Conservation (phyloP, 2,797 vertebrate genomes). For the Sebastes trivittatus region DNA sequence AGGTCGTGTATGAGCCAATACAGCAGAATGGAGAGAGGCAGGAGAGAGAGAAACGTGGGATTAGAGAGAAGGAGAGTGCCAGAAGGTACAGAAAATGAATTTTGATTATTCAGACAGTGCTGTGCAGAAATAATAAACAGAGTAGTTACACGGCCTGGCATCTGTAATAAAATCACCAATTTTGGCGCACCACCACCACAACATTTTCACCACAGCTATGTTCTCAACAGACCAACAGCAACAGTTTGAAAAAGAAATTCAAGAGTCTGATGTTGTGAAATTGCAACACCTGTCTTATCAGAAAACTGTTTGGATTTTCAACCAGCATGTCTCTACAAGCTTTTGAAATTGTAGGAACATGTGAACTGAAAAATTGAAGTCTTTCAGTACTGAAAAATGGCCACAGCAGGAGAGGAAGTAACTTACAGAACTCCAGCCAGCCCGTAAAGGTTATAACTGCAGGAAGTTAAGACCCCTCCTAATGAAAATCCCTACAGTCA, state of each 20-base stretch:
- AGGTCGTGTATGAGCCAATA: slow-evolving; percentile 16
- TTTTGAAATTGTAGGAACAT: background rate
- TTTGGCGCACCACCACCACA: background rate
- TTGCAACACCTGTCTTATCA: background rate
- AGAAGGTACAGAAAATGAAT: slow-evolving; percentile 31
- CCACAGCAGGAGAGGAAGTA: slow-evolving; percentile 10
- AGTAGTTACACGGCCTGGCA: slow-evolving; percentile 19
- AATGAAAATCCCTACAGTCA: slow-evolving; percentile 41
- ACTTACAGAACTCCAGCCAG: background rate
- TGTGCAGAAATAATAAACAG: slow-evolving; percentile 31
- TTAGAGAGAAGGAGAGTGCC: slow-evolving; percentile 15
- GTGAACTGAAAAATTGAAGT: slow-evolving; percentile 6
- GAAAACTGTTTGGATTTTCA: slow-evolving; percentile 4
- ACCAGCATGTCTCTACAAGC: background rate
- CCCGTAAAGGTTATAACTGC: slow-evolving; percentile 36
- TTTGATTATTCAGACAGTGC: slow-evolving; percentile 35
- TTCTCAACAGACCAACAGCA: background rate
- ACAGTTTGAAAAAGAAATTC: background rate
- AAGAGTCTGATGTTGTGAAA: background rate
- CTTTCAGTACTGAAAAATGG: background rate
- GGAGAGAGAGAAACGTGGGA: slow-evolving; percentile 17
- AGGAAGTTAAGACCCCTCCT: slow-evolving; percentile 11
- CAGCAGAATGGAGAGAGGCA: slow-evolving; percentile 13
- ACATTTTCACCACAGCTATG: background rate
- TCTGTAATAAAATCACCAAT: slow-evolving; percentile 24